Evolutionary conservation across 2,797 vertebrate species (phyloP), one percentile per base, ranked within the genome.

Genomic region (Acipenser ruthenus): DNA sequence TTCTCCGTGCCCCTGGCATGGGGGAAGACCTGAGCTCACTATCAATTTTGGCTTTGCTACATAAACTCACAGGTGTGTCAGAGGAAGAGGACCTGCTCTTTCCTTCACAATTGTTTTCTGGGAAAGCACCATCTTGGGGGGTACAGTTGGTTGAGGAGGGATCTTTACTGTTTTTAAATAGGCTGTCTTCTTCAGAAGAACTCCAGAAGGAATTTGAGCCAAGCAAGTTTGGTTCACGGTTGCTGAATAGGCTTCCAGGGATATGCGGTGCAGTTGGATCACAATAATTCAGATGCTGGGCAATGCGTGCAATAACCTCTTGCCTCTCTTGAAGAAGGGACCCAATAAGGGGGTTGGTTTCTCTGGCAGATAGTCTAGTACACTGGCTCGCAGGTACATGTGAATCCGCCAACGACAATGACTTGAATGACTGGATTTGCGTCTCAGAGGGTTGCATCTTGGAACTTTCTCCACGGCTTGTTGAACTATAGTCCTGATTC

Each of bases 291-390:
- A 98, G 87, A 79, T 95, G 93, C 81, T 99, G 95, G 74, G 97
- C 95, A 53, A 98, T 99, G 77, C 97, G 93, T 69, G 96, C 95
- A 4, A 99, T 99, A 69, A 99, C 94, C 79, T 98, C 95, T 74
- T 98, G 94, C 69, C 95, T 89, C 69, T 99, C 95, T 74, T 97
- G 95, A 79, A 99, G 93, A 75, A 99, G 85, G 62, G 92, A 95
- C 67, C 94, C 94, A 75, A 98, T 98, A 78, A 98, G 82, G 70
- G 95, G 95, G 79, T 95, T 96, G 48, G 91, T 87, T 77, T 98
- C 95, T 10, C 82, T 86, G 1, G 80, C 72, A 8, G 85, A 51
- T 15, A 90, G 87, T 70, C 87, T 85, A 11, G 89, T 87, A 72
- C 87, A 87, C 18, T 86, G 86, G 71, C 77, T 86, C 55, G 85